A percentile compares a stretch with the other conserved stretches of the same genome.
Conservation (phyloP, 2,888 invertebrate genomes). For the Polydesmus complanatus region DNA sequence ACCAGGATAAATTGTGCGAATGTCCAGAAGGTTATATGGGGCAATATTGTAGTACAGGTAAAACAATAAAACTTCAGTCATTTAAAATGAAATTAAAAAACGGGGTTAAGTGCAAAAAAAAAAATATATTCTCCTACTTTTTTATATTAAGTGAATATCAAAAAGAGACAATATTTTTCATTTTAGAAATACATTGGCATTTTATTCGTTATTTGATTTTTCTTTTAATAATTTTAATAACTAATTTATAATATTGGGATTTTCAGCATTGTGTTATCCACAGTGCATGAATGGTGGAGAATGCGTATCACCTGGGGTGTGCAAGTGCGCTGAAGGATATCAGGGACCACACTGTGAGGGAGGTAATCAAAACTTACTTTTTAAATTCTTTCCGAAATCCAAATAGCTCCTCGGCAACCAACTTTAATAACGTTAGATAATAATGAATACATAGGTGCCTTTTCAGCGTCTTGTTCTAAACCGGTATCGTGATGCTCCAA, state of each 20-base stretch:
- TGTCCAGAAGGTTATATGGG: conserved; percentile 85
- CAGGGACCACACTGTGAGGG: conserved; percentile 83
- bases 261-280: conserved; percentile 65
- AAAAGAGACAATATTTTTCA: no score
- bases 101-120: not conserved
- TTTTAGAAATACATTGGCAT: no score
- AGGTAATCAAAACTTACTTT: conserved; percentile 40
- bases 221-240: no score
- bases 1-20: conserved; percentile 67
- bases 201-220: no score
- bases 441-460: conserved; percentile 79
- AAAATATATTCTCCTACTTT: no score
- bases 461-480: conserved; percentile 79
- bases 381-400: conserved; percentile 71
- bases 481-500: conserved; percentile 95
- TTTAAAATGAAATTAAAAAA: not conserved
- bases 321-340: conserved; percentile 76
- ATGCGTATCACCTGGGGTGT: conserved; percentile 76
- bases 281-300: conserved; percentile 86
- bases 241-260: not conserved
- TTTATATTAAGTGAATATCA: no score
- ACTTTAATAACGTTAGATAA: conserved; percentile 72
- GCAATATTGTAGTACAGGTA: conserved; percentile 60
- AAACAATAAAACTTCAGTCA: no score
- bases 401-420: conserved; percentile 87